Percentiles rank a stretch among this genome's conserved stretches.
phyloP scores from a whole-genome alignment of 1,140 invertebrate genomes.

The Neoseiulus cucumeris region DNA sequence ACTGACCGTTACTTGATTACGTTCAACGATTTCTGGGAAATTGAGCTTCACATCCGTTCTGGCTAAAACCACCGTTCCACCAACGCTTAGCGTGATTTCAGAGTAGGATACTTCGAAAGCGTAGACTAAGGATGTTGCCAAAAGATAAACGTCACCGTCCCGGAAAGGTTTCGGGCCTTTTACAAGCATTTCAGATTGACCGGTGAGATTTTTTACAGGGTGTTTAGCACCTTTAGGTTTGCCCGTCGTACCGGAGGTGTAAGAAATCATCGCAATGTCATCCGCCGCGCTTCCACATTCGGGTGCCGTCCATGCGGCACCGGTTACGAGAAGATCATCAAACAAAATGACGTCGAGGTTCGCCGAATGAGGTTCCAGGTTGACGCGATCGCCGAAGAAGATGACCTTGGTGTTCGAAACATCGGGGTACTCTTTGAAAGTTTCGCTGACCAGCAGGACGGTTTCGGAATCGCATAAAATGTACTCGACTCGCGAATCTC shows the following conservation, averaged over 20 bases:
- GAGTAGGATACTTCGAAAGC: background rate
- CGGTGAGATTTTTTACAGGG: background rate
- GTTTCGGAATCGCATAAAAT: background rate
- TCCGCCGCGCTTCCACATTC: background rate
- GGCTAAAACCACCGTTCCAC: background rate
- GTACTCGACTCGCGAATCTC: background rate
- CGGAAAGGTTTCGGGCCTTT: background rate
- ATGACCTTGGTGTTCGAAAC: background rate
- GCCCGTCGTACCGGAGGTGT: background rate
- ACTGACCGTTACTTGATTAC: background rate
- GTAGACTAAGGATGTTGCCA: background rate
- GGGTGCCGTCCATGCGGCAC: background rate
- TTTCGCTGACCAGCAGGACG: background rate
- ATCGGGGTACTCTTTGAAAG: background rate
- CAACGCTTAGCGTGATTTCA: background rate
- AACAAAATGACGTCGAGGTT: background rate
- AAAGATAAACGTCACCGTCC: background rate
- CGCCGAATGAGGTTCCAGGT: background rate
- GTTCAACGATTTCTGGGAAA: slow-evolving; percentile 1
- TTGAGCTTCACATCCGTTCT: background rate
- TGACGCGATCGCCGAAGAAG: background rate
- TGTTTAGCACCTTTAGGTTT: slow-evolving; percentile 4
- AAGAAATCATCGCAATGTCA: background rate
- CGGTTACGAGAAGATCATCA: background rate
- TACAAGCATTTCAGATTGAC: background rate